Evolutionary conservation across 2,888 invertebrate species (phyloP).

Genomic region (Sympetrum striolatum): DNA sequence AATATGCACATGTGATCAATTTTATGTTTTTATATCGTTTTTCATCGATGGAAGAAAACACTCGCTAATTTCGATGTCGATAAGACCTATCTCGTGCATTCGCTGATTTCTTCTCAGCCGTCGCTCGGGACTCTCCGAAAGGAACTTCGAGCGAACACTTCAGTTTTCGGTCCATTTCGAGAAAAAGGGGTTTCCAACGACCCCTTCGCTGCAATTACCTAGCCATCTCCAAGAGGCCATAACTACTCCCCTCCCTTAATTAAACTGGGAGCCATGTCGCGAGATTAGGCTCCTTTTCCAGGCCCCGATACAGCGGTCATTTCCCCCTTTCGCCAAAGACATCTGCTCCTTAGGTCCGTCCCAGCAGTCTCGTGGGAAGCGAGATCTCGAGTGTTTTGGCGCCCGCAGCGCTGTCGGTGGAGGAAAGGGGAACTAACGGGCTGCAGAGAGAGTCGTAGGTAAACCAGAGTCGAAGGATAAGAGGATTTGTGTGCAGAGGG

Average conservation of each 20-base stretch:
- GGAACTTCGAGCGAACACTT: neutral
- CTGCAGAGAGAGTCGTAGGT: neutral
- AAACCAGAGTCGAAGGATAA: neutral
- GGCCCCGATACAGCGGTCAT: neutral
- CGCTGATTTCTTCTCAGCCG: too few relatives aligned
- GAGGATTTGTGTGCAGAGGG: neutral
- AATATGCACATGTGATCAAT: too few relatives aligned
- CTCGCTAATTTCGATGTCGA: too few relatives aligned
- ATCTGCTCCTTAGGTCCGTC: neutral
- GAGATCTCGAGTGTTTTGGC: neutral
- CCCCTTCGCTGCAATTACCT: neutral
- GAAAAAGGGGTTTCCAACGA: too few relatives aligned
- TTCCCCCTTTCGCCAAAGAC: neutral
- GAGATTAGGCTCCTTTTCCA: neutral
- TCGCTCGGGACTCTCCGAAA: too few relatives aligned
- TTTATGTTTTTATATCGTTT: too few relatives aligned
- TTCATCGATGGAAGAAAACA: too few relatives aligned
- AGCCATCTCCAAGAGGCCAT: neutral
- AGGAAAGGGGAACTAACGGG: neutral
- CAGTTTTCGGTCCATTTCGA: neutral
- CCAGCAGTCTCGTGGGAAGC: neutral
- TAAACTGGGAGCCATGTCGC: constrained; percentile 31
- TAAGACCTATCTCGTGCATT: too few relatives aligned
- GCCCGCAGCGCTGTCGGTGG: neutral
- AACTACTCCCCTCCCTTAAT: constrained; percentile 20